Evolutionary conservation across 30 jellyfish, hydroid and myxozoan genomes (phyloP).

Genomic region (Aurelia sp.): DNA sequence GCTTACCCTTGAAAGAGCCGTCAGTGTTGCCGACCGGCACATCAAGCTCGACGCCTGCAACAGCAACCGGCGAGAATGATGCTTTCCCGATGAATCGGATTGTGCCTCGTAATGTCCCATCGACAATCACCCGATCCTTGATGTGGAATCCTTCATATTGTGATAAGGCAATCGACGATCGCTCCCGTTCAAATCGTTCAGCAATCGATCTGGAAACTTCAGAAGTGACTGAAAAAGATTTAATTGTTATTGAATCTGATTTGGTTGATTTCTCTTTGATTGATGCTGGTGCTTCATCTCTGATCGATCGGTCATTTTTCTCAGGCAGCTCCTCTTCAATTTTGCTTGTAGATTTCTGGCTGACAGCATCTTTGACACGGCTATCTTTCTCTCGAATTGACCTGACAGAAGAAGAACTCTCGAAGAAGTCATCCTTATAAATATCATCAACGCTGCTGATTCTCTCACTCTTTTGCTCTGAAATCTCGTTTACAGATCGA

Average conservation of each 20-base stretch:
- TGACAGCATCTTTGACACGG: neutral
- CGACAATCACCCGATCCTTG: constrained; percentile 82
- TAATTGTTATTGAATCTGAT: constrained; percentile 1
- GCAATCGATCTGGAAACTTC: neutral
- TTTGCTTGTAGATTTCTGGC: neutral
- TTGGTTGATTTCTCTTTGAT: neutral
- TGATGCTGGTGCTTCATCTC: constrained; percentile 13
- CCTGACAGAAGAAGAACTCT: constrained; percentile 37
- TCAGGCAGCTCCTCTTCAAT: neutral
- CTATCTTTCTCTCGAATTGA: neutral
- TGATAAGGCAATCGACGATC: constrained; percentile 20
- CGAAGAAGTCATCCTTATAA: constrained; percentile 83
- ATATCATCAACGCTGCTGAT: constrained; percentile 22
- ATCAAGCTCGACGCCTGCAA: constrained; percentile 94
- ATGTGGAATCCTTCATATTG: constrained; percentile 59
- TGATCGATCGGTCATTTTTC: neutral
- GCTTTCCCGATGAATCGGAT: constrained; percentile 85
- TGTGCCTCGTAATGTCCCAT: constrained; percentile 73
- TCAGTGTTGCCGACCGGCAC: constrained; percentile 83
- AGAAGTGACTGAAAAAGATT: neutral
- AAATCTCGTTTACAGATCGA: neutral
- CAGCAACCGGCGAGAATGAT: constrained; percentile 86
- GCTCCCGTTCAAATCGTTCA: constrained; percentile 2
- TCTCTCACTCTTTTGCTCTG: neutral
- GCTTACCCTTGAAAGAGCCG: constrained; percentile 87